Conservation (phyloP, 1,140 invertebrate genomes). For the Centruroides sculpturatus region DNA sequence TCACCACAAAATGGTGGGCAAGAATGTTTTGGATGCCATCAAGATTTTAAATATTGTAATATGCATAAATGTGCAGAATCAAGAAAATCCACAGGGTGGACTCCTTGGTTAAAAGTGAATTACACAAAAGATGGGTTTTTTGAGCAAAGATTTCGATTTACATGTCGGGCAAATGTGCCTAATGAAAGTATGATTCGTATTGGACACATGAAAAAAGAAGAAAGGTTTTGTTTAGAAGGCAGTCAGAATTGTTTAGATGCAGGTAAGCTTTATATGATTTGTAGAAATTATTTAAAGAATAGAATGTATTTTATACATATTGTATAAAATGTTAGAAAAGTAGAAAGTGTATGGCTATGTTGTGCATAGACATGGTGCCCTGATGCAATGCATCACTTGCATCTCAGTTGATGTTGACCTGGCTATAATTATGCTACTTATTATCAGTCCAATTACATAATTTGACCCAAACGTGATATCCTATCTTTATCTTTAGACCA, state of each 20-base stretch:
- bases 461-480: no score
- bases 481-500: no score
- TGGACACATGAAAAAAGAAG: conserved; percentile 55
- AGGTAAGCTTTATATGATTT: conserved; percentile 14
- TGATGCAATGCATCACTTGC: no score
- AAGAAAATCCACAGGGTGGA: conserved; percentile 52
- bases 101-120: conserved; percentile 50
- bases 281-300: neutral
- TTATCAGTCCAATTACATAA: no score
- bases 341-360: no score
- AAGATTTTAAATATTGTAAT: conserved; percentile 49
- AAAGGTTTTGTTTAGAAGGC: conserved; percentile 48
- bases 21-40: conserved; percentile 48
- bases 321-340: conserved; percentile 10
- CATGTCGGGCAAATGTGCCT: conserved; percentile 56
- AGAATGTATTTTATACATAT: neutral
- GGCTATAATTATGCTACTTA: no score
- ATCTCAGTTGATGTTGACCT: no score
- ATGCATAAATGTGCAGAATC: conserved; percentile 47
- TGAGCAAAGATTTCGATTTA: conserved; percentile 58
- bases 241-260: conserved; percentile 34
- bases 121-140: conserved; percentile 39
- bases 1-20: conserved; percentile 40
- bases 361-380: no score
- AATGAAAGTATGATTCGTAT: conserved; percentile 45